These are phyloP conservation scores for Zophobas morio DNA, from an alignment of 1,140 invertebrate genomes.

Conservation along the genomic window DNA sequence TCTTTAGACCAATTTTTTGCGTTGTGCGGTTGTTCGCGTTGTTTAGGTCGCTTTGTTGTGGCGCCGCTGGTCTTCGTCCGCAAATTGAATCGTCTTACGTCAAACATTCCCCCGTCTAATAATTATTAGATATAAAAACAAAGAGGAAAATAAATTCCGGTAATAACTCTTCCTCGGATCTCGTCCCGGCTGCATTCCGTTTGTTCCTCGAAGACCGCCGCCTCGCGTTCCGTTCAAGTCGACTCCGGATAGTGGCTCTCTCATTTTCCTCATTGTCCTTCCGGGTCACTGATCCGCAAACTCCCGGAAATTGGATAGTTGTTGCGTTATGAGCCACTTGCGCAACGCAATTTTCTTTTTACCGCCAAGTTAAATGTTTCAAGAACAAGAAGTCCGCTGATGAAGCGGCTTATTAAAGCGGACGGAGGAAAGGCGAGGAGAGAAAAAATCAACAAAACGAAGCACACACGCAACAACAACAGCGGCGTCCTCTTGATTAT, in stretches of 20 bases:
- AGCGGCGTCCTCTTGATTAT: slow-evolving; percentile 11
- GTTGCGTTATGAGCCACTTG: slow-evolving; percentile 62
- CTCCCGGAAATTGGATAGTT: slow-evolving; percentile 63
- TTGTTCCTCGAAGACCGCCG: neutral
- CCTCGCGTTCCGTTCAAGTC: slow-evolving; percentile 15
- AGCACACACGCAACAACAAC: neutral
- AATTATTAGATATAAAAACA: too few relatives aligned
- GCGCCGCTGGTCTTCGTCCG: too few relatives aligned
- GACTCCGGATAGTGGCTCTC: slow-evolving; percentile 46
- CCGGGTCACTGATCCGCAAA: slow-evolving; percentile 61
- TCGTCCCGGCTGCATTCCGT: neutral
- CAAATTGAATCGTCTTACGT: too few relatives aligned
- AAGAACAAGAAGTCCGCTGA: slow-evolving; percentile 49
- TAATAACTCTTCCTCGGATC: neutral
- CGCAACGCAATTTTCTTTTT: slow-evolving; percentile 55
- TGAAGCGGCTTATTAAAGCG: slow-evolving; percentile 47
- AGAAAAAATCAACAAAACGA: neutral
- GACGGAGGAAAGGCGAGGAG: neutral
- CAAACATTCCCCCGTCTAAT: too few relatives aligned
- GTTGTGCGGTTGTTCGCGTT: too few relatives aligned
- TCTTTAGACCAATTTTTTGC: too few relatives aligned
- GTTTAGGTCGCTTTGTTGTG: too few relatives aligned
- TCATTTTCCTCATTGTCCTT: slow-evolving; percentile 62
- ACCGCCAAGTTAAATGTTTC: slow-evolving; percentile 52
- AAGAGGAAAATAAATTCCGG: neutral